Base-by-base conservation (phyloP, 2,888 invertebrate genomes). In the Dromius quadrimaculatus region DNA sequence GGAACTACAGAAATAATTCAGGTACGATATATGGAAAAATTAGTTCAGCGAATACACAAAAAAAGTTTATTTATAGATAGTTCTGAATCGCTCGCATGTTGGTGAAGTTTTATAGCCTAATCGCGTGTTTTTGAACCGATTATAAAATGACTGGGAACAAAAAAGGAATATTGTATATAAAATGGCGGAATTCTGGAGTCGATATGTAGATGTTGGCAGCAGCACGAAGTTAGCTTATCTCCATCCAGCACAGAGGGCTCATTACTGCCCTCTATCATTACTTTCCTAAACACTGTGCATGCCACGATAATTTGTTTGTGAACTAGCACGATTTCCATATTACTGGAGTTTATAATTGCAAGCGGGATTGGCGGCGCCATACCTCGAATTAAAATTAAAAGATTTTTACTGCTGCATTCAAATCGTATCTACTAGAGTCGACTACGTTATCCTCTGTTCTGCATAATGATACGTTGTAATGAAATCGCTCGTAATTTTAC, bases 271-370 rank as follows among this genome's bases (percentile, higher is more conserved):
- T 54, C 50, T 66, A 66, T 66, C 66, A 66, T 66, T 66, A 66
- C 20, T 54, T 41, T 28, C 66, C 66, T 66, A 66, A 66, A 66
- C 66, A 66, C 66, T 50, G 41, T 66, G 66, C 54, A 66, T 66
- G 66, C 66, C 66, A 41, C 17, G 54, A 66, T 66, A 66, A 66
- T 66, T 66, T 66, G 50, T 50, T 66, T 50, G 38, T 66, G 41
- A 66, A 66, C 66, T 66, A 50, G 66, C 66, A 66, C 66, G 66
- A 66, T 66, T 66, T 66, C 66, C 66, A 66, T 66, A 66, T 66
- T 66, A 66, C 66, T 66, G 66, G 66, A 66, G 36, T 66, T 66
- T 66, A 66, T 66, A 66, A 66, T 66, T 66, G 54, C 66, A 36
- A 17, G 57, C 20, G 22, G 63, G 38, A 41, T 17, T 41, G 54